A percentile compares a stretch with the other conserved stretches of the same genome.
Evolutionary conservation across 2,113 vertebrate species (phyloP).

Genomic region (Hippocampus guttulatus): DNA sequence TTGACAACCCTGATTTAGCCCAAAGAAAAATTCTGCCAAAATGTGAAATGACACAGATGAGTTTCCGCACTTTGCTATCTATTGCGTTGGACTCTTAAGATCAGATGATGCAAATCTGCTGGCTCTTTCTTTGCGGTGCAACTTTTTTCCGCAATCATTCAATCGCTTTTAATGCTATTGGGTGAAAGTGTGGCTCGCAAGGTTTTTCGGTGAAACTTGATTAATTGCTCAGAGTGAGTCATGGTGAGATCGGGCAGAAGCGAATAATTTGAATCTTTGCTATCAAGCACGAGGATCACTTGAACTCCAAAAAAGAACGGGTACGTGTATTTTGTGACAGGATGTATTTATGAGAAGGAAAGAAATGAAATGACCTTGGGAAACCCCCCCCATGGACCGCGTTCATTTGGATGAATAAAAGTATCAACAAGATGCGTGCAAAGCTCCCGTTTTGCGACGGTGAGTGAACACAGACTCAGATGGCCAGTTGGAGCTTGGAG

Average conservation of each 20-base stretch:
- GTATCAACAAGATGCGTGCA: background rate
- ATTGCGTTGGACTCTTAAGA: background rate
- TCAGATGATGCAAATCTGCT: background rate
- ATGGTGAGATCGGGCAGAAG: background rate
- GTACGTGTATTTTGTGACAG: background rate
- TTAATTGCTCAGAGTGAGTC: background rate
- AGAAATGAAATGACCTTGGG: background rate
- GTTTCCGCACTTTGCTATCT: background rate
- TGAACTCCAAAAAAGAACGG: background rate
- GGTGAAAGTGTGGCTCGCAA: background rate
- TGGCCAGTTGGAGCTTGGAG: constrained; percentile 93
- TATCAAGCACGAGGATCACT: background rate
- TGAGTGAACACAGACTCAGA: constrained; percentile 66
- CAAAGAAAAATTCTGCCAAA: background rate
- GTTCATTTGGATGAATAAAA: background rate
- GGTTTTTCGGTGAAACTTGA: background rate
- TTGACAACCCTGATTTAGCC: too few species aligned
- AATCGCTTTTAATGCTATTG: background rate
- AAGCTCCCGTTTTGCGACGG: background rate
- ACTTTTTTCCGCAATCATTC: background rate
- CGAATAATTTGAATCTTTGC: background rate
- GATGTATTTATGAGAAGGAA: background rate
- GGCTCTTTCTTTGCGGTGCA: background rate
- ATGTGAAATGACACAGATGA: background rate
- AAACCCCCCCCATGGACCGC: background rate